These are phyloP conservation scores for Stomatorhinus ivindoensis DNA, from an alignment of 2,113 vertebrate genomes.

Conservation along the genomic window DNA sequence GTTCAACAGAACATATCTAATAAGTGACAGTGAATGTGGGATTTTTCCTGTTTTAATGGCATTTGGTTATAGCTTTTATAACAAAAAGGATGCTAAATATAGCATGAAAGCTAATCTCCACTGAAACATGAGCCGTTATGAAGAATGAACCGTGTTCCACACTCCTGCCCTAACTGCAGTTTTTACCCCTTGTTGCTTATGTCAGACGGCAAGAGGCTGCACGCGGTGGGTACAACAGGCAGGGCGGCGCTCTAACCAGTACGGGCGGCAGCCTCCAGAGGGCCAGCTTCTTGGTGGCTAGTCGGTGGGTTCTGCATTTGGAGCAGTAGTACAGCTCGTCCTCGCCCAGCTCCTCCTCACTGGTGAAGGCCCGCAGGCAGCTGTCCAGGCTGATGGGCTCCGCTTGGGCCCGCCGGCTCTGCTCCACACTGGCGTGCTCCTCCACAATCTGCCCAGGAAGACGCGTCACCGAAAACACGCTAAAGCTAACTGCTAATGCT, in stretches of 20 bases:
- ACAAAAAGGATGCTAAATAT: not conserved
- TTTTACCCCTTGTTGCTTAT: not conserved
- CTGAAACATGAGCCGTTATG: not conserved
- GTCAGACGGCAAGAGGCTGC: not conserved
- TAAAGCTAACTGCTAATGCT: not conserved
- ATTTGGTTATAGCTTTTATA: not conserved
- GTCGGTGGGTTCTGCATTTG: conserved; percentile 89
- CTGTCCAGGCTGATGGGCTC: conserved; percentile 96
- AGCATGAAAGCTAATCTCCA: not conserved
- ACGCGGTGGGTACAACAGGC: not conserved
- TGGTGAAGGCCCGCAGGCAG: conserved; percentile 91
- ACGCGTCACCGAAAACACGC: not conserved
- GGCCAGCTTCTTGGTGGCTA: conserved; percentile 97
- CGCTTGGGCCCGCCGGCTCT: conserved; percentile 83
- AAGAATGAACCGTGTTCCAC: not conserved
- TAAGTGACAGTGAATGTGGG: not conserved
- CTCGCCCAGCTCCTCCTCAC: conserved; percentile 90
- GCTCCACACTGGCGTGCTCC: conserved; percentile 89
- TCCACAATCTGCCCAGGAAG: conserved; percentile 72
- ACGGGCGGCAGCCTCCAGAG: conserved; percentile 95
- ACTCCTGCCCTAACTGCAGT: not conserved
- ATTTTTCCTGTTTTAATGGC: not conserved
- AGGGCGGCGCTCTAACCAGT: conserved; percentile 63
- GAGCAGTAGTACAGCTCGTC: conserved; percentile 98
- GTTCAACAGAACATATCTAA: not conserved